Conservation (phyloP, 2,113 vertebrate genomes). For the Toxostoma redivivum region DNA sequence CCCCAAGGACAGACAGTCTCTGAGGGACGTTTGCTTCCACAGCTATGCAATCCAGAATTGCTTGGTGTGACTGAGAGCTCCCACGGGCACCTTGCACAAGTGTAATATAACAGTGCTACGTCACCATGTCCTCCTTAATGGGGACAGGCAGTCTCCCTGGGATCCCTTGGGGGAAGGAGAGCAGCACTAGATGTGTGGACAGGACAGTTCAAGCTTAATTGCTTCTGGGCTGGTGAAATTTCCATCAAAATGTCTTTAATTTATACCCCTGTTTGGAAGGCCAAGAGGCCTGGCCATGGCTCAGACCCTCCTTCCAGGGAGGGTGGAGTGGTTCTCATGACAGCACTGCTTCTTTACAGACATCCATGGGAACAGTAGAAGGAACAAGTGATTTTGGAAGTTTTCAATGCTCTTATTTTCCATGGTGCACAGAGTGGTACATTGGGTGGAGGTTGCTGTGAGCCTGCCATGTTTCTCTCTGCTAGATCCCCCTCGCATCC, state of each 20-base stretch:
- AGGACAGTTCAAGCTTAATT: not conserved
- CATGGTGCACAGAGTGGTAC: not conserved
- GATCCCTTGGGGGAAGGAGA: not conserved
- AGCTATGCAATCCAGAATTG: not conserved
- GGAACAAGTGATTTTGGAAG: not conserved
- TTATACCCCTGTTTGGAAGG: not conserved
- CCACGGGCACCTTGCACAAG: not conserved
- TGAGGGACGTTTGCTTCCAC: not conserved
- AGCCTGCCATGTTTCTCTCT: constrained; percentile 33
- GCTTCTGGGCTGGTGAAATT: not conserved
- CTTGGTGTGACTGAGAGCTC: not conserved
- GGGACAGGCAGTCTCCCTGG: fast-evolving
- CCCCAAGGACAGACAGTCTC: not conserved
- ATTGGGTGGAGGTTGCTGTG: constrained; percentile 13
- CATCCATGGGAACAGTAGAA: not conserved
- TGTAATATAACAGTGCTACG: not conserved
- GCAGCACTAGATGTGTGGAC: not conserved
- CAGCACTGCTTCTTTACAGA: not conserved
- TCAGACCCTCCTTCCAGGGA: not conserved
- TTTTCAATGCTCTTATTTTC: not conserved
- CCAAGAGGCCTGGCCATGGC: not conserved
- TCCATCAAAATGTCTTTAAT: not conserved
- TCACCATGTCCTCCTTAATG: not conserved
- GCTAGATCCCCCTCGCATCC: constrained; percentile 90
- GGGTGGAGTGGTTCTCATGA: not conserved